phyloP scores from a whole-genome alignment of 2,113 vertebrate species.

The Todiramphus saurophagus region DNA sequence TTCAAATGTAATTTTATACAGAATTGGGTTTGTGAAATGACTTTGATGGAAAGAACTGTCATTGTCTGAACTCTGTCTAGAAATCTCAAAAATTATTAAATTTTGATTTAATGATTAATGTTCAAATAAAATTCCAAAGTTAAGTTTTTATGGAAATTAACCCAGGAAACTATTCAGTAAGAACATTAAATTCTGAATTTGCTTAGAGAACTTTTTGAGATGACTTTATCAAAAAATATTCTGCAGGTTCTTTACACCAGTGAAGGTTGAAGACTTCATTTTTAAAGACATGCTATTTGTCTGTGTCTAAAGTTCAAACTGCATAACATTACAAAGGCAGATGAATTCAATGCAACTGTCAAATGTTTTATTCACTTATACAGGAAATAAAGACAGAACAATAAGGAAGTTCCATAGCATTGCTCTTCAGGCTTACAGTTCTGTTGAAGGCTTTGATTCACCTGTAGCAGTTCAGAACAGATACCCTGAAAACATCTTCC shows the following conservation, averaged over 20 bases:
- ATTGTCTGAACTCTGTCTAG: background rate
- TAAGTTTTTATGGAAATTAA: background rate
- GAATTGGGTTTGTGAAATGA: background rate
- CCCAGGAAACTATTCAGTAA: background rate
- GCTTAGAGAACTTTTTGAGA: background rate
- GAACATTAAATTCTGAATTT: background rate
- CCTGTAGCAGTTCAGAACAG: background rate
- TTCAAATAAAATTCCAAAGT: background rate
- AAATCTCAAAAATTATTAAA: background rate
- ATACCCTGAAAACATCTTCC: background rate
- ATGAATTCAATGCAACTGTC: background rate
- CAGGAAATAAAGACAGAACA: background rate
- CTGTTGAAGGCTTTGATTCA: background rate
- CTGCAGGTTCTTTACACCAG: background rate
- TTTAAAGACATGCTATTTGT: background rate
- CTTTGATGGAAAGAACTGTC: background rate
- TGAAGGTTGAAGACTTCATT: background rate
- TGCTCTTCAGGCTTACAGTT: background rate
- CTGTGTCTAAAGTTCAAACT: background rate
- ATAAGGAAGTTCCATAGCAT: background rate
- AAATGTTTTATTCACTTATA: background rate
- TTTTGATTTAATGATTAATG: background rate
- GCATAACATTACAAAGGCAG: background rate
- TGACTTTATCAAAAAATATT: background rate
- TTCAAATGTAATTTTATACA: background rate